Evolutionary conservation across 2,888 invertebrate genomes (phyloP), one percentile per base, ranked within the genome.

Genomic region (Melieria crassipennis): DNA sequence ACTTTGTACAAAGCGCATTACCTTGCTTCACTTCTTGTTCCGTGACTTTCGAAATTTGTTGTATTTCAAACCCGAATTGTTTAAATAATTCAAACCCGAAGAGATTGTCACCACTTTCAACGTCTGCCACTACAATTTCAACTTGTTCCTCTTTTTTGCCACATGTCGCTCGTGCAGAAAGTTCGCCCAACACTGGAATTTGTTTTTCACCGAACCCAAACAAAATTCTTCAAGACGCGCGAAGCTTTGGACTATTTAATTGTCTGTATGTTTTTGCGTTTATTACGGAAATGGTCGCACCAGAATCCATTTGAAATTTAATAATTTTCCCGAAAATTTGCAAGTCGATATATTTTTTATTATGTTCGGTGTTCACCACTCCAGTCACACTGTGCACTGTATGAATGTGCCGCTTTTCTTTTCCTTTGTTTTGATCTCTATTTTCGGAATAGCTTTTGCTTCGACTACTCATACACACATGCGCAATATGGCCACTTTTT

Each of bases 281-380:
- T 43, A 76, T 75, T 10, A 72, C 9, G 5, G 71, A 75, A 46
- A 75, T 56, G 4, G 74, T 61, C 3, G 73, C 74, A 9, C 73
- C 74, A 11, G 71, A 73, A 42, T 77, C 73, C 72, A 77, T 72
- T 72, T 77, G 74, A 57, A 75, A 73, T 48, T 13, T 43, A 7
- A 72, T 56, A 30, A 9, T 13, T 70, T 70, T 16, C 9, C 62
- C 52, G n/a, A 43, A 61, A 13, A 75, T 60, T 65, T 52, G 13
- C 7, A 72, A 46, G 50, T 66, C 30, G n/a, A 74, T 74, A 11
- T 58, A 47, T 43, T 63, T 72, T 63, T 72, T 73, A 47, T 66
- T 70, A 3, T 63, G 43, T 65, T 50, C 43, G 16, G 42, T 64
- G 30, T 70, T 63, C 30, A 69, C 55, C 16, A 30, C 45, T 3